Base-by-base conservation (phyloP, 2,888 invertebrate species). In the Agrotis segetum region DNA sequence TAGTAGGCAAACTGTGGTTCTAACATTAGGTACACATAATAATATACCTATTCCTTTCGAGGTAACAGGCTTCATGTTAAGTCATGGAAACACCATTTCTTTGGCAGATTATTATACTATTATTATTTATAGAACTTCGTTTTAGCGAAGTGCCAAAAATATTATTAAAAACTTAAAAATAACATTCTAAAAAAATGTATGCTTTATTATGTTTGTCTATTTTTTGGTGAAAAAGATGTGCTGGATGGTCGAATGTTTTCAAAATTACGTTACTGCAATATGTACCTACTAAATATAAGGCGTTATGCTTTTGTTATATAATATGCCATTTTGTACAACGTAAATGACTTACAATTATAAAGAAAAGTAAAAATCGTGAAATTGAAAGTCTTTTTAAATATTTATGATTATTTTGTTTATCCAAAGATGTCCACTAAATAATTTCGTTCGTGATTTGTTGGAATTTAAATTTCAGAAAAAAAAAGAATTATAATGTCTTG, bases 121-220 rank as follows among this genome's bases (percentile, higher is more conserved):
- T 63, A 77, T 62, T 62, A 55, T 52, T 49, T 66, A 44, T 44
- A 52, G 34, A 60, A 44, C 78, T 82, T 81, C 69, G 82, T 70
- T 64, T 64, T 53, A 64, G 68, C 73, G 70, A 67, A 79, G 87
- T 88, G 85, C 81, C 87, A 88, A 86, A 85, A 79, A 67, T 52
- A 52, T 66, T 67, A 60, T 71, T 19, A 29, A 44, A 24, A 59
- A 21, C 5, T 34, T 34, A 9, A 14, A 16, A 13, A 56, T 62
- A 47, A 16, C 11, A 7, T 21, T 40, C 2, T 7, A 60, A 29
- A 47, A 61, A 49, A 14, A 19, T 46, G 11, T 47, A n/a, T 59
- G 9, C 3, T 24, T 66, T 44, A 47, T 73, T 58, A 34, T 74
- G 67, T 40, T 46, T 58, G 16, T 44, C 5, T 71, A 40, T 58